Percentiles rank a stretch among this genome's conserved stretches.
Conservation (phyloP, 1,140 invertebrate species). For the Cotesia chilonis region DNA sequence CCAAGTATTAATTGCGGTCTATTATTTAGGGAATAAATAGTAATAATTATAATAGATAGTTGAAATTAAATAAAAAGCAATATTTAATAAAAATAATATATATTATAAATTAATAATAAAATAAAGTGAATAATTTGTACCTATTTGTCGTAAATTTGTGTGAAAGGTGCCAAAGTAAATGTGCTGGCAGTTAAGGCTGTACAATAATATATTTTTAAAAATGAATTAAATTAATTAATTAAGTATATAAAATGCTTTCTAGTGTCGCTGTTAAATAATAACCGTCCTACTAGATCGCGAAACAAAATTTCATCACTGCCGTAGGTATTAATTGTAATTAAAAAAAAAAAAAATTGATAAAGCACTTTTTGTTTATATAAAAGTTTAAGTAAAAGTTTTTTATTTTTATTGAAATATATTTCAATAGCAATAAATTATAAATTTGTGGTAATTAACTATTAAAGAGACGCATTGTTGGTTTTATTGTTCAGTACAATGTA, state of each 20-base stretch:
- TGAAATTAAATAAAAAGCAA: conserved; percentile 31
- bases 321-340: conserved; percentile 14
- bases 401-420: not conserved
- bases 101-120: conserved; percentile 6
- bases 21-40: too few species aligned
- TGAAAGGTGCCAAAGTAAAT: conserved; percentile 56
- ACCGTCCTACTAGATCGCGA: not conserved
- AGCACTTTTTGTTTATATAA: too few species aligned
- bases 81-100: conserved; percentile 18
- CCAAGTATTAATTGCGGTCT: not conserved
- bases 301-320: conserved; percentile 24
- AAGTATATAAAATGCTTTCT: not conserved
- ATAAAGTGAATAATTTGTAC: conserved; percentile 9
- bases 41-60: too few species aligned
- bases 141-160: conserved; percentile 29
- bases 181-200: conserved; percentile 24
- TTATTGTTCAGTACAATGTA: too few species aligned
- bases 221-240: not conserved
- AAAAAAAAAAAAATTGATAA: not conserved
- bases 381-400: too few species aligned
- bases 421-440: too few species aligned
- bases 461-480: too few species aligned
- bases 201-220: conserved; percentile 17
- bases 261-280: not conserved
- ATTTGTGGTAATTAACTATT: too few species aligned